Evolutionary conservation across 1,140 invertebrate genomes (phyloP).

Genomic region (Leptopilina clavipes): DNA sequence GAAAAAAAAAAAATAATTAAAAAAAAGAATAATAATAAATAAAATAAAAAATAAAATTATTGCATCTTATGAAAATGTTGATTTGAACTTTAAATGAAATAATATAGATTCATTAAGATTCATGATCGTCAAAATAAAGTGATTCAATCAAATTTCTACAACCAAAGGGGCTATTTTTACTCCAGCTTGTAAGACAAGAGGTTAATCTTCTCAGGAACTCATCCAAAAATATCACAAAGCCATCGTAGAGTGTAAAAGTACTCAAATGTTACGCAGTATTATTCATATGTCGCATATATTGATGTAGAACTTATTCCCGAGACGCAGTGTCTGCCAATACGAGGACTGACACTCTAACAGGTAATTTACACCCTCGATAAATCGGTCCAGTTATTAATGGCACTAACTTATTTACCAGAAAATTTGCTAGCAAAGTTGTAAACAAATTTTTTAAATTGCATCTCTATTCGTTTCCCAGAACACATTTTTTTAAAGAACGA

Average conservation of each 20-base stretch:
- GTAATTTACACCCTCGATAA: slow-evolving; percentile 16
- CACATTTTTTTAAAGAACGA: neutral
- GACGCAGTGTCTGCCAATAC: slow-evolving; percentile 53
- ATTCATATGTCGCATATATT: slow-evolving; percentile 49
- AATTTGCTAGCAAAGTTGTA: neutral
- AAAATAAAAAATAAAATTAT: neutral
- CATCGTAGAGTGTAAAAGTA: slow-evolving; percentile 60
- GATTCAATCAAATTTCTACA: neutral
- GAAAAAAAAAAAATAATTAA: neutral
- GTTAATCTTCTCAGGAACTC: slow-evolving; percentile 69
- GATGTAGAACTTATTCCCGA: slow-evolving; percentile 44
- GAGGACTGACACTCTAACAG: slow-evolving; percentile 11
- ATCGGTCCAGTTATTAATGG: slow-evolving; percentile 41
- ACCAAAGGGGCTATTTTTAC: slow-evolving; percentile 65
- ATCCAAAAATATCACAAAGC: slow-evolving; percentile 68
- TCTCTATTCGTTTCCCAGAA: neutral
- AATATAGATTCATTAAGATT: neutral
- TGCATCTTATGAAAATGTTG: too few species aligned
- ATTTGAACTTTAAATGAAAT: neutral
- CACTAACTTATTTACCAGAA: slow-evolving; percentile 15
- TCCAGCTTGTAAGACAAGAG: slow-evolving; percentile 67
- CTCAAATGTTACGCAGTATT: slow-evolving; percentile 57
- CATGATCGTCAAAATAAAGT: neutral
- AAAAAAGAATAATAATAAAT: too few species aligned
- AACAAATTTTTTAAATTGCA: neutral